Base-by-base conservation (phyloP, 2,797 vertebrate species). In the Eulemur rubriventer region DNA sequence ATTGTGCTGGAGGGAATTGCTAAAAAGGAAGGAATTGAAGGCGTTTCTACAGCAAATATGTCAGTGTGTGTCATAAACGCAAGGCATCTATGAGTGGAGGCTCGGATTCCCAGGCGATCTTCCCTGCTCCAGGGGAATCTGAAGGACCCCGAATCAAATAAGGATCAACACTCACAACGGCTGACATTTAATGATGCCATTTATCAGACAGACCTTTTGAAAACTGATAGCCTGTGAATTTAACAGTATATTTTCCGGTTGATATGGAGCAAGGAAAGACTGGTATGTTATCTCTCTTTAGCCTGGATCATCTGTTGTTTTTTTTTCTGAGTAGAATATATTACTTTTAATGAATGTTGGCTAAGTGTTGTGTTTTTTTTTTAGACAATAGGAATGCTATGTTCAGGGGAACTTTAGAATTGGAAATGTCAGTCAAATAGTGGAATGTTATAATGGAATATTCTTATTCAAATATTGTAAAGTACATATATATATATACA, bases 11-110 rank as follows among this genome's bases (percentile, higher is more conserved):
- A 97, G 69, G 89, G 81, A 90, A 69, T 46, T n/a, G 8, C 70
- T 96, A 57, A 43, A 90, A 95, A 85, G 55, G 90, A 97, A 96
- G 76, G 94, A 59, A 97, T 94, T 79, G 70, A 79, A 93, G 87
- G 89, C 73, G 84, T 90, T 6, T 52, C 89, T 85, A 38, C 85
- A 96, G 96, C 85, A 92, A 70, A 94, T 48, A 33, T 96, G 73
- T 84, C 82, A 91, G 84, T 3, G 17, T 92, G 50, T 67, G 57
- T 96, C 76, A 48, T 76, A 92, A 85, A 22, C 0, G 61, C 75
- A 97, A 96, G 80, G 92, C 94, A 8, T 28, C 6, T 0, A 0
- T 46, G 78, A 96, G 50, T 70, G 38, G n/a, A 89, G 96, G 52
- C 50, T 41, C 41, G 4, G 79, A 87, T 76, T 97, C 59, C 65